Conservation (phyloP, 2,797 vertebrate genomes). For the Malurus leucopterus region DNA sequence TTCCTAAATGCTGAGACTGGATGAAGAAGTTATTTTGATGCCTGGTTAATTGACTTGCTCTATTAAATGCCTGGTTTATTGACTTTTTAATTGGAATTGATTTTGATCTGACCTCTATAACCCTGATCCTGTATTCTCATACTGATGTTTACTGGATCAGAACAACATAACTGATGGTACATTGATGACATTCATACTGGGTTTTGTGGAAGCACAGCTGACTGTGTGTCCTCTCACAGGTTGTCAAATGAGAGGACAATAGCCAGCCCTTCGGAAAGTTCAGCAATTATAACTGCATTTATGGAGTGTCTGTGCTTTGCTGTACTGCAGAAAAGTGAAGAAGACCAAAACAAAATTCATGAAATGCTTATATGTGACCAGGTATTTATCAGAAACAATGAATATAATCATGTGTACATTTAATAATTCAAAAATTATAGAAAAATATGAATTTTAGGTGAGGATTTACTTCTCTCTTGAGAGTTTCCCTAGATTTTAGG, state of each 20-base stretch:
- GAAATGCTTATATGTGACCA: conserved; percentile 86
- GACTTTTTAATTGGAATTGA: not conserved
- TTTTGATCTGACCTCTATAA: not conserved
- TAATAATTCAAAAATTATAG: not conserved
- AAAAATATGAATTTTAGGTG: not conserved
- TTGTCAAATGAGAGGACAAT: conserved; percentile 83
- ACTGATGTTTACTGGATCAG: not conserved
- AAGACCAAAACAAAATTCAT: conserved; percentile 73
- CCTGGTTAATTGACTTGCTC: not conserved
- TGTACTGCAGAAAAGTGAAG: conserved; percentile 76
- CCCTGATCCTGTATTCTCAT: rapidly evolving
- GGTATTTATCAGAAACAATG: conserved; percentile 65
- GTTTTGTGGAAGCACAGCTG: not conserved
- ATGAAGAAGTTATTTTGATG: not conserved
- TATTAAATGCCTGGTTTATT: not conserved
- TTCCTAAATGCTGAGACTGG: not conserved
- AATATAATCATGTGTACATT: not conserved
- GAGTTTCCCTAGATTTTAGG: not conserved
- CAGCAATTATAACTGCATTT: conserved; percentile 81
- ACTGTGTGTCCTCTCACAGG: conserved; percentile 59
- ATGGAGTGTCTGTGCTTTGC: conserved; percentile 89
- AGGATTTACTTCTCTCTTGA: not conserved
- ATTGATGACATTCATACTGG: rapidly evolving
- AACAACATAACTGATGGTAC: not conserved
- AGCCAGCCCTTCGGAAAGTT: conserved; percentile 83